Percentiles rank a stretch among this genome's conserved stretches.
Evolutionary conservation across 2,888 invertebrate genomes (phyloP).

Genomic region (Lithophane socia): DNA sequence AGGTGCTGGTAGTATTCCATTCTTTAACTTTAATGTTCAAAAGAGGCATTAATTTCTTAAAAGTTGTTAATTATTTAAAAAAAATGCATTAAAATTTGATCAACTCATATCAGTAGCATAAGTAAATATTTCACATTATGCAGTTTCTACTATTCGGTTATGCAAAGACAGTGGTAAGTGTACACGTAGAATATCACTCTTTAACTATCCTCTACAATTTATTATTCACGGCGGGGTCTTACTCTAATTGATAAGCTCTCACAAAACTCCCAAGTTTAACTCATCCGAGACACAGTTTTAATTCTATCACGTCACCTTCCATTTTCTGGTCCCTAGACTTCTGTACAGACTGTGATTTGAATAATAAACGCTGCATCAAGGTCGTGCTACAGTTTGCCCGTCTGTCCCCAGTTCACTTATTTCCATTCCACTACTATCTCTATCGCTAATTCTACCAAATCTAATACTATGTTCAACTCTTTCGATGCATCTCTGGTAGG

Average conservation of each 20-base stretch:
- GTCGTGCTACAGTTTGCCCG: slow-evolving; percentile 47
- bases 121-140: not conserved
- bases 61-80: not conserved
- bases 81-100: not conserved
- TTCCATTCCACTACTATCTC: slow-evolving; percentile 52
- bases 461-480: slow-evolving; percentile 63
- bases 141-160: not conserved
- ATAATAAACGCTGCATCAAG: slow-evolving; percentile 64
- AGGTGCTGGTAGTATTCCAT: not conserved
- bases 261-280: slow-evolving; percentile 47
- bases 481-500: slow-evolving; percentile 61
- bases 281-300: slow-evolving; percentile 54
- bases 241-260: slow-evolving; percentile 49
- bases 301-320: slow-evolving; percentile 57
- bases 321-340: slow-evolving; percentile 56
- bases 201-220: slow-evolving; percentile 13
- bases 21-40: not conserved
- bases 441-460: slow-evolving; percentile 61
- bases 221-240: slow-evolving; percentile 47
- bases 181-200: slow-evolving; percentile 22
- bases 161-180: slow-evolving; percentile 40
- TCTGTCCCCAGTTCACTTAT: slow-evolving; percentile 48
- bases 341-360: slow-evolving; percentile 63
- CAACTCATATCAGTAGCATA: not conserved
- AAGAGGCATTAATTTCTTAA: not conserved